Evolutionary conservation across 2,888 invertebrate genomes (phyloP).

Genomic region (Epirrita christyi): DNA sequence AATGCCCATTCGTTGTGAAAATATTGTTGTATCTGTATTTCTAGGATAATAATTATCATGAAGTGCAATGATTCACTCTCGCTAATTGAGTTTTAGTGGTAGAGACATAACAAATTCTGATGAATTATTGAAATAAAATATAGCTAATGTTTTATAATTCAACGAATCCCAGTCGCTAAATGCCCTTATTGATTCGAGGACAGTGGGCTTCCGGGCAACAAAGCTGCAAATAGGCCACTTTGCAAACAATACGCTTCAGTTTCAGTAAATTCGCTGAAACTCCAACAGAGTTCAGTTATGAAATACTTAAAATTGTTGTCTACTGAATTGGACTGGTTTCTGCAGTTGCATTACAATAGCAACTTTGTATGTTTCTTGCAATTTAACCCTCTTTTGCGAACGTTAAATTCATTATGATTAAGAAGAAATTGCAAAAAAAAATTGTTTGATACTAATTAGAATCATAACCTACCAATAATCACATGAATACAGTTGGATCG

Average conservation of each 20-base stretch:
- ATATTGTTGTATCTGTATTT: too few species aligned
- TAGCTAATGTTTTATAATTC: constrained; percentile 21
- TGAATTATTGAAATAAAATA: neutral
- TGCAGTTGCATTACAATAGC: constrained; percentile 30
- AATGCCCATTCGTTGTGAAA: too few species aligned
- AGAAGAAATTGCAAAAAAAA: too few species aligned
- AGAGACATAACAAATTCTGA: neutral
- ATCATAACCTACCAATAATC: too few species aligned
- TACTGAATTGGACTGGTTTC: constrained; percentile 26
- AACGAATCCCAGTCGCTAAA: constrained; percentile 30
- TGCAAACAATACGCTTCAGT: constrained; percentile 45
- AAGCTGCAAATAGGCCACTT: constrained; percentile 48
- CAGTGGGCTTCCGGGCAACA: constrained; percentile 38
- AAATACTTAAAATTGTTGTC: constrained; percentile 40
- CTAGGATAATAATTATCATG: too few species aligned
- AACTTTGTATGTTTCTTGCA: constrained; percentile 30
- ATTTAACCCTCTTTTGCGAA: constrained; percentile 13
- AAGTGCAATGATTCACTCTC: neutral
- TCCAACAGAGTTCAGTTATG: constrained; percentile 37
- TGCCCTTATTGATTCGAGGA: constrained; percentile 35
- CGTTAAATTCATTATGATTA: too few species aligned
- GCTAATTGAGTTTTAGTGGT: neutral
- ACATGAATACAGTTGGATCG: too few species aligned
- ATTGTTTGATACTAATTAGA: too few species aligned
- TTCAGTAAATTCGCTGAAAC: constrained; percentile 48